Conservation (phyloP, 2,888 invertebrate species). For the Desoria tigrina region DNA sequence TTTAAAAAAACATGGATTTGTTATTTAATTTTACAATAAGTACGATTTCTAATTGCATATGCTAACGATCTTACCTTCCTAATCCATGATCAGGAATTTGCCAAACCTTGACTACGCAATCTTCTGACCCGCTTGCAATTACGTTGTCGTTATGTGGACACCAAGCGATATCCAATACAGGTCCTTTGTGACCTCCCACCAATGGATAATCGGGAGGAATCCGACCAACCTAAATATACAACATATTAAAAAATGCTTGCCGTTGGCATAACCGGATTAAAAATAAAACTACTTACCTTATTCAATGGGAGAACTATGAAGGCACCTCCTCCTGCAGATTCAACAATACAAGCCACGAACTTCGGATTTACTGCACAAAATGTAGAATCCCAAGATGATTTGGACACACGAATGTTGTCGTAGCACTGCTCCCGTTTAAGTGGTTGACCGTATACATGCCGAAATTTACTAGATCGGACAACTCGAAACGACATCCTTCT, state of each 20-base stretch:
- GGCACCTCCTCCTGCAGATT: conserved; percentile 93
- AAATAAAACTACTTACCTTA: conserved; percentile 70
- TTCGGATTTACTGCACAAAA: conserved; percentile 98
- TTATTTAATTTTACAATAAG: background rate
- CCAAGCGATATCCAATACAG: conserved; percentile 95
- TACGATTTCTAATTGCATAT: background rate
- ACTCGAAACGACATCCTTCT: conserved; percentile 86
- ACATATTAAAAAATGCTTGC: conserved; percentile 10
- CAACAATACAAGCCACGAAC: conserved; percentile 94
- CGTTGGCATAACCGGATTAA: too few species aligned
- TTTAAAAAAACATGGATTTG: background rate
- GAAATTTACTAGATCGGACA: conserved; percentile 95
- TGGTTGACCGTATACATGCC: conserved; percentile 90
- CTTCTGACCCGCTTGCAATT: conserved; percentile 95
- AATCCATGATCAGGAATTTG: conserved; percentile 91
- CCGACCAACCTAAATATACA: too few species aligned
- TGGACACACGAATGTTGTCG: conserved; percentile 94
- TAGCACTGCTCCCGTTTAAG: conserved; percentile 94
- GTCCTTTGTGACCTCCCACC: conserved; percentile 95
- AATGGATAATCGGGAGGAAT: conserved; percentile 91
- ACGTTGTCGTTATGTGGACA: conserved; percentile 98
- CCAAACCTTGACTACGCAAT: conserved; percentile 96
- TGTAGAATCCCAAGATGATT: conserved; percentile 97
- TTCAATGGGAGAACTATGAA: conserved; percentile 92
- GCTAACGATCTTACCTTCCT: conserved; percentile 57